Evolutionary conservation across 2,888 invertebrate species (phyloP).

Genomic region (Arctia plantaginis): DNA sequence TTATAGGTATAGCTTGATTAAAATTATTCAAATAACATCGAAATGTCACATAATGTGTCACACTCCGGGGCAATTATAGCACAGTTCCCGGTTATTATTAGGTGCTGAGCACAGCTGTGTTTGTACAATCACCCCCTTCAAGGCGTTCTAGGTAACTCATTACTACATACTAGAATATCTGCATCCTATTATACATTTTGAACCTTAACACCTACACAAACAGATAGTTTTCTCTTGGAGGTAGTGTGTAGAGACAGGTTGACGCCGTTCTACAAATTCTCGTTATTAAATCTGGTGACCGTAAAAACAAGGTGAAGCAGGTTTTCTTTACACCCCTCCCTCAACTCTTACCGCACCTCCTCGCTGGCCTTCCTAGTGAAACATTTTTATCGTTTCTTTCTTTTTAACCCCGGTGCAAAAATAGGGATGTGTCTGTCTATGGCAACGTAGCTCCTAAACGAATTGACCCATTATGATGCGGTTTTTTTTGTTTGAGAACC

Average conservation of each 20-base stretch:
- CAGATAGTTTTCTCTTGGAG: constrained; percentile 29
- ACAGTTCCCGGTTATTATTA: constrained; percentile 5
- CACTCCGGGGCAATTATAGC: constrained; percentile 8
- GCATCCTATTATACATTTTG: not conserved
- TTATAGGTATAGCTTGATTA: not conserved
- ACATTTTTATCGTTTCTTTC: constrained; percentile 30
- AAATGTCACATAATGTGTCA: not conserved
- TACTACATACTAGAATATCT: constrained; percentile 19
- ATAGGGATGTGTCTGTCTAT: not conserved
- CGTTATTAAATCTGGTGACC: constrained; percentile 55
- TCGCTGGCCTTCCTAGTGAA: not conserved
- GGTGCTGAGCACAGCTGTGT: constrained; percentile 20
- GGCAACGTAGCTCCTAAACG: not conserved
- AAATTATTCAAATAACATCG: not conserved
- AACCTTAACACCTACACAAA: constrained; percentile 18
- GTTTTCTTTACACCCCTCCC: constrained; percentile 37
- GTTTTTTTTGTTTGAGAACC: not conserved
- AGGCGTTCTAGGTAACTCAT: constrained; percentile 31
- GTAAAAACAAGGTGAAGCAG: constrained; percentile 55
- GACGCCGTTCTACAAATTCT: constrained; percentile 48
- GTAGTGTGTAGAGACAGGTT: constrained; percentile 35
- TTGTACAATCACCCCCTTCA: constrained; percentile 22
- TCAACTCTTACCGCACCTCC: not conserved
- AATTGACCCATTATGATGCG: not conserved
- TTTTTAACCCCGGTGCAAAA: not conserved